Percentiles rank a stretch among this genome's conserved stretches.
Conservation (phyloP, 2,113 vertebrate genomes). For the Irena cyanogastra region DNA sequence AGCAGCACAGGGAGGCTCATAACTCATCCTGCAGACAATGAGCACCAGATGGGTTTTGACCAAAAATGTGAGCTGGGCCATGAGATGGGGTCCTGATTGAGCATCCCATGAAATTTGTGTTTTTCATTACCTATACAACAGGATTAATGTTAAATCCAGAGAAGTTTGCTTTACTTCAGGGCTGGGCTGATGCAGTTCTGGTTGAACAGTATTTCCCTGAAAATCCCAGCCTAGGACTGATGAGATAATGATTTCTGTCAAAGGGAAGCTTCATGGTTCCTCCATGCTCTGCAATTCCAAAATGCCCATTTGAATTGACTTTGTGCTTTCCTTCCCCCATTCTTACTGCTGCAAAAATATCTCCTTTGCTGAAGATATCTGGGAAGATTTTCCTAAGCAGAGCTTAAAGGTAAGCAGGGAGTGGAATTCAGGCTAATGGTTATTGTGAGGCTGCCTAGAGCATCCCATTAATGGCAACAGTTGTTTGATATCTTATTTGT, state of each 20-base stretch:
- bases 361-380: neutral
- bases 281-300: neutral
- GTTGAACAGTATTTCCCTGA: neutral
- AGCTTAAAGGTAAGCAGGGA: neutral
- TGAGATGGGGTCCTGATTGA: neutral
- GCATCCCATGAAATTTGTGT: neutral
- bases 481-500: neutral
- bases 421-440: neutral
- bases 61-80: neutral
- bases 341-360: neutral
- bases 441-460: neutral
- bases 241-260: neutral
- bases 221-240: neutral
- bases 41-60: neutral
- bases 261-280: neutral
- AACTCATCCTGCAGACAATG: neutral
- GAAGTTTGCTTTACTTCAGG: neutral
- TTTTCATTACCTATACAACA: neutral
- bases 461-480: neutral
- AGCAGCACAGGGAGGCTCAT: neutral
- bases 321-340: neutral
- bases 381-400: neutral
- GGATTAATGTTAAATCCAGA: neutral
- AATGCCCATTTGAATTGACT: neutral
- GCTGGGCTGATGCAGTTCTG: neutral